phyloP scores from a whole-genome alignment of 2,797 vertebrate genomes.

The Chelonia mydas region DNA sequence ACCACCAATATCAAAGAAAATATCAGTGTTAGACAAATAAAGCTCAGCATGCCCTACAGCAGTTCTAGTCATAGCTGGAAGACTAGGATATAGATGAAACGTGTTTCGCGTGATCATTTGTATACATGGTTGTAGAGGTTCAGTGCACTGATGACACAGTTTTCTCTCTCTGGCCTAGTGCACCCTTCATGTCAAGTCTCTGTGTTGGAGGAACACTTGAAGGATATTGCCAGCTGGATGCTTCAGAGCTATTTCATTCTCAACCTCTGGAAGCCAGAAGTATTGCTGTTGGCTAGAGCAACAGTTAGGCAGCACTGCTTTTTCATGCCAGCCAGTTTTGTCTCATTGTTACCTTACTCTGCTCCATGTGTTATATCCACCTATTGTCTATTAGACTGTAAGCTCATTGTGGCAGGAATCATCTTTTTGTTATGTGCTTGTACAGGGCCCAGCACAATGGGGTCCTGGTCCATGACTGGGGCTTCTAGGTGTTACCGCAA shows the following conservation, averaged over 20 bases:
- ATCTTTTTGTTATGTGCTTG: not conserved
- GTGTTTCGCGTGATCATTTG: fast-evolving
- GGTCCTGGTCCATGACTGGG: not conserved
- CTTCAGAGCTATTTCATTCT: not conserved
- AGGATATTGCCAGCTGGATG: not conserved
- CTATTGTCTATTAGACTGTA: not conserved
- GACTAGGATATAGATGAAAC: not conserved
- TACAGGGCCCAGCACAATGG: not conserved
- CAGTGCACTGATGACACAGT: not conserved
- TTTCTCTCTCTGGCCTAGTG: not conserved
- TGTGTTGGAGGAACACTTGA: not conserved
- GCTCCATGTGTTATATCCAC: not conserved
- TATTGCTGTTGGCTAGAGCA: not conserved
- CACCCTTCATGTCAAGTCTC: not conserved
- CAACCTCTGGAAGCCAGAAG: not conserved
- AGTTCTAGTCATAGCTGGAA: not conserved
- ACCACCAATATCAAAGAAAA: not conserved
- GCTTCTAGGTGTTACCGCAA: not conserved
- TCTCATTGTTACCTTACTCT: not conserved
- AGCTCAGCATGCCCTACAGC: not conserved
- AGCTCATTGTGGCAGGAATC: not conserved
- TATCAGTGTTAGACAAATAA: not conserved
- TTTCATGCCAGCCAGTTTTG: not conserved
- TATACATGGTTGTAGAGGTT: fast-evolving
- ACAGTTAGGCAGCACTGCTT: fast-evolving